Evolutionary conservation across 2,113 vertebrate genomes (phyloP).

Genomic region (Pterophyllum scalare): DNA sequence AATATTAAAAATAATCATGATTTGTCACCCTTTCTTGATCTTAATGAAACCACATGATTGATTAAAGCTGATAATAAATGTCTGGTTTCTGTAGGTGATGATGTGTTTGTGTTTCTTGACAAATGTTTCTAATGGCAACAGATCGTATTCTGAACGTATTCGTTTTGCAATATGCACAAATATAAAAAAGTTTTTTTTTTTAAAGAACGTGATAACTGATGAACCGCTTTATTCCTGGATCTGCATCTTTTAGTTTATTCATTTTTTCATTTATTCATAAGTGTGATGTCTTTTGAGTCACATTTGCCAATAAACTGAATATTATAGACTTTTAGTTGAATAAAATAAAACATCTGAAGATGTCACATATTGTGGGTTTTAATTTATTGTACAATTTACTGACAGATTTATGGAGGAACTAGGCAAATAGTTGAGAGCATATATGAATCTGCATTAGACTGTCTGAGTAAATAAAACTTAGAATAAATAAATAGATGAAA

Average conservation of each 20-base stretch:
- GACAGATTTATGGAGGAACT: not conserved
- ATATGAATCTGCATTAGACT: not conserved
- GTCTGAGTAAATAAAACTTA: not conserved
- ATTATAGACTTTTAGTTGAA: not conserved
- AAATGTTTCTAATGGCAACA: not conserved
- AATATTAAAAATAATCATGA: not conserved
- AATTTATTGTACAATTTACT: not conserved
- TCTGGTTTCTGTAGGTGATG: not conserved
- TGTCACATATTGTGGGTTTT: not conserved
- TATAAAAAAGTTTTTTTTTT: not conserved
- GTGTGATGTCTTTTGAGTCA: not conserved
- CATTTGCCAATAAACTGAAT: not conserved
- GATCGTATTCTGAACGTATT: no score
- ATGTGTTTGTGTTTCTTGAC: not conserved
- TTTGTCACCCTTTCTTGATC: not conserved
- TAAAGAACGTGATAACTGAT: not conserved
- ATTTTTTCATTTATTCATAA: no score
- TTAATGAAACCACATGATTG: not conserved
- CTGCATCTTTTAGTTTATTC: no score
- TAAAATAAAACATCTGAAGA: not conserved
- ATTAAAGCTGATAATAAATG: not conserved
- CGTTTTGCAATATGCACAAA: not conserved
- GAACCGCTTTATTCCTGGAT: not conserved
- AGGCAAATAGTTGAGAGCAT: not conserved
- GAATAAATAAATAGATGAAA: not conserved